Base-by-base conservation (phyloP, 2,888 invertebrate genomes). In the Strigamia transsilvanica region DNA sequence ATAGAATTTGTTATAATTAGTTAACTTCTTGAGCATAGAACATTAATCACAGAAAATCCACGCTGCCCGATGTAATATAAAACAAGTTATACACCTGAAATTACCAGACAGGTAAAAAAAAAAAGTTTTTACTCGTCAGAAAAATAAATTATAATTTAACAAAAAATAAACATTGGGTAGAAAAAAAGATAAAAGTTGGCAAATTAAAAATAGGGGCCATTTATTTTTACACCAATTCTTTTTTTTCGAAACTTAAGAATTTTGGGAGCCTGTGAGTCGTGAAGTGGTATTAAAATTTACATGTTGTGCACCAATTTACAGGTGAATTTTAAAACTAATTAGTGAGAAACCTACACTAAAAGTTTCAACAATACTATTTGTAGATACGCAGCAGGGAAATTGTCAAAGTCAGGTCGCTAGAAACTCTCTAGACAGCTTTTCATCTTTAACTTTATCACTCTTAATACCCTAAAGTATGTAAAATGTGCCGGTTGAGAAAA, bases 21-120 rank as follows among this genome's bases (percentile, higher is more conserved):
- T 73, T 73, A 73, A 73, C 27, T 73, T 32, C 27, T 73, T 73
- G 73, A 73, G 73, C 27, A 32, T 73, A 73, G 23, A 73, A 73
- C 73, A 73, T 73, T 73, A 73, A 73, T 73, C 73, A 73, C 56
- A 56, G 56, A 56, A 73, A 73, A 73, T 73, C 32, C 73, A 32
- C 32, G 73, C 73, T 73, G 73, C 73, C 73, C 73, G 32, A 73
- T 73, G 32, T 32, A 73, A 73, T 73, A 32, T 32, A 32, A 73
- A 73, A 73, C 32, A 73, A 73, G 73, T 73, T 27, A 73, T n/a
- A 73, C 56, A 73, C 73, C 73, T 73, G 73, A 32, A 27, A 73
- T 73, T 73, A 73, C 73, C 27, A 32, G 73, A 10, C 27, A 32
- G 73, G 27, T 15, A 73, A 73, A n/a, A 27, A 27, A 27, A 27